A percentile compares a stretch with the other conserved stretches of the same genome.
phyloP scores from a whole-genome alignment of 2,113 vertebrate genomes.

The Oostethus manadensis region DNA sequence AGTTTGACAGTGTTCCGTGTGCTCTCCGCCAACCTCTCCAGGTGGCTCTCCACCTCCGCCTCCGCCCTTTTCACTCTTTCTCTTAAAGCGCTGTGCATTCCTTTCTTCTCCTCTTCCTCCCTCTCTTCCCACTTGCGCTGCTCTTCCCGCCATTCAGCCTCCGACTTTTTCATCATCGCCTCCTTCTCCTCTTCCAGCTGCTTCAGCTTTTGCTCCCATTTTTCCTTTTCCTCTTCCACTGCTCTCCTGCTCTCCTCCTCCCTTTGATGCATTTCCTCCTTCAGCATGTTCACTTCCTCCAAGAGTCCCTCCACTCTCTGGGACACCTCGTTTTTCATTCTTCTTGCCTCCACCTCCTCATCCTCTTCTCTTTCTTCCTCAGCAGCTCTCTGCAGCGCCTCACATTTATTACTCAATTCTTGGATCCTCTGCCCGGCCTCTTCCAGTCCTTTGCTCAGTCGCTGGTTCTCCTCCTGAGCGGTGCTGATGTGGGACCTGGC shows the following conservation, averaged over 20 bases:
- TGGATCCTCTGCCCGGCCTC: constrained; percentile 67
- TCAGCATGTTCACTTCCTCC: constrained; percentile 50
- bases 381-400: constrained; percentile 49
- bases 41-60: constrained; percentile 78
- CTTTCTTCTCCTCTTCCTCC: constrained; percentile 80
- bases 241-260: constrained; percentile 63
- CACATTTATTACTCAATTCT: constrained; percentile 65
- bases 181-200: constrained; percentile 73
- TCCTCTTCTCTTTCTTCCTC: constrained; percentile 34
- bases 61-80: constrained; percentile 83
- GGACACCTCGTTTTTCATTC: constrained; percentile 50
- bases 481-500: constrained; percentile 49
- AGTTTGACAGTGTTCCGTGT: constrained; percentile 82
- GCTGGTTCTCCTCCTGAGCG: constrained; percentile 64
- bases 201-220: constrained; percentile 68
- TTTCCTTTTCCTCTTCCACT: constrained; percentile 65
- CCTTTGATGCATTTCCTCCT: constrained; percentile 32
- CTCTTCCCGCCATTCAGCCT: constrained; percentile 75
- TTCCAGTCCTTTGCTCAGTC: constrained; percentile 66
- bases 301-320: constrained; percentile 41
- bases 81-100: constrained; percentile 76
- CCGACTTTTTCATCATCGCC: constrained; percentile 72
- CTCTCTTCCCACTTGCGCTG: constrained; percentile 79
- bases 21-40: constrained; percentile 78
- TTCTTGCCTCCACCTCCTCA: constrained; percentile 36